Base-by-base conservation (phyloP, 92 coral and sea anemone species). In the Parazoanthus swiftii region DNA sequence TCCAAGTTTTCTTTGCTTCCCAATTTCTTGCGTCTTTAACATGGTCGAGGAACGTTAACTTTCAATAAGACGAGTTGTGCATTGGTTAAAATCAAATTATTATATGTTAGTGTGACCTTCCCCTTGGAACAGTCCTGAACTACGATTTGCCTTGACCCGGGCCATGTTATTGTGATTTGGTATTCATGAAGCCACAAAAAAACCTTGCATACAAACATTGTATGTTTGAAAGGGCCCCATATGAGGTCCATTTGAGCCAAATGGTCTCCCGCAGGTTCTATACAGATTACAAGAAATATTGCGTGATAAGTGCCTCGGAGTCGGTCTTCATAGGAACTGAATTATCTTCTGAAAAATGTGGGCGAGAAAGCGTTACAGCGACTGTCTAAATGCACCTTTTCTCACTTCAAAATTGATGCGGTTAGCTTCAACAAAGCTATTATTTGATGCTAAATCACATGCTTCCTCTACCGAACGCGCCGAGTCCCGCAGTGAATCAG, bases 181-280 rank as follows among this genome's bases (percentile, higher is more conserved):
- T 84, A 71, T 71, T 44, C 87, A 84, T 72, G 44, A 84, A 29
- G 78, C 87, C 87, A 84, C 87, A 84, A 84, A 68, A 76, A 76
- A 76, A 9, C 78, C 42, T 83, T 84, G 59, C 77, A 74, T 71
- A 44, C 79, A 84, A 84, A 84, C 87, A 84, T 70, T 71, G 77
- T 84, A 44, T 84, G 79, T 84, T 84, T 84, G 87, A 84, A 84
- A 84, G 56, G 44, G 66, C 87, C 78, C 70, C 39, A 35, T 44
- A 84, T 72, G 87, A 50, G 79, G 87, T 35, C 87, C 20, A 84
- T 84, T 84, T 43, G 77, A 16, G 25, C 15, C 48, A 84, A 33
- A 29, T 84, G 23, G 77, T 29, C 25, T 43, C 87, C 87, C 66
- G 87, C 87, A 33, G 87, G 10, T 84, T 16, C 2, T 7, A 33